Evolutionary conservation across 2,888 invertebrate species (phyloP), one percentile per base, ranked within the genome.

Genomic region (Himalopsyche anomala): DNA sequence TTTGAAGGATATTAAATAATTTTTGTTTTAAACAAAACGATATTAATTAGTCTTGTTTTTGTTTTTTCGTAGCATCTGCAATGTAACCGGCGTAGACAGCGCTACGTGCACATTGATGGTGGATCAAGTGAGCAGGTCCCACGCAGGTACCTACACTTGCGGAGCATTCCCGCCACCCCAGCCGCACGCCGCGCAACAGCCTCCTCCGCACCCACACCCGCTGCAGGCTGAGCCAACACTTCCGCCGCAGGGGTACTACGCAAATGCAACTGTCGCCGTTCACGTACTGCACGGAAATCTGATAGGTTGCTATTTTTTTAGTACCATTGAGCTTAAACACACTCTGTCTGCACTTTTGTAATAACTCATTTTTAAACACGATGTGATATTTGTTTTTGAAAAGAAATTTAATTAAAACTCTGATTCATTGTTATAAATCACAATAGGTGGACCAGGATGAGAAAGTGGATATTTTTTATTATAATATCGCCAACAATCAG

Each of bases 71-170:
- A 74, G 74, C 91, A 94, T 94, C 89, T 92, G 92, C 89, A 94
- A 94, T 90, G 91, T 91, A 83, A 93, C 91, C 19, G 89, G 90
- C 74, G 89, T 90, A 62, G 91, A 91, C 89, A 90, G 91, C 85
- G 91, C 91, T 17, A 91, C 92, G 87, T 93, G 94, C 86, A 93
- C 93, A 55, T 90, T 94, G 89, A 92, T 92, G 87, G 91, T 94
- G 87, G 92, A 92, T 88, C 93, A 92, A 89, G 93, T 94, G 56
- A 92, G 92, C 89, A 93, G 93, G 87, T 92, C 92, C 84, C 94
- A 95, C 90, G 94, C 94, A 51, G 95, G 95, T 85, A 94, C 94
- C 91, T 94, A 94, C 91, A 94, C 94, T 89, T 95, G 95, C 90
- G 90, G 91, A 84, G 93, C 92, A 51, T 87, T 87, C 81, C 87